Percentiles rank a stretch among this genome's conserved stretches.
phyloP scores from a whole-genome alignment of 2,888 invertebrate genomes.

The Erannis defoliaria region DNA sequence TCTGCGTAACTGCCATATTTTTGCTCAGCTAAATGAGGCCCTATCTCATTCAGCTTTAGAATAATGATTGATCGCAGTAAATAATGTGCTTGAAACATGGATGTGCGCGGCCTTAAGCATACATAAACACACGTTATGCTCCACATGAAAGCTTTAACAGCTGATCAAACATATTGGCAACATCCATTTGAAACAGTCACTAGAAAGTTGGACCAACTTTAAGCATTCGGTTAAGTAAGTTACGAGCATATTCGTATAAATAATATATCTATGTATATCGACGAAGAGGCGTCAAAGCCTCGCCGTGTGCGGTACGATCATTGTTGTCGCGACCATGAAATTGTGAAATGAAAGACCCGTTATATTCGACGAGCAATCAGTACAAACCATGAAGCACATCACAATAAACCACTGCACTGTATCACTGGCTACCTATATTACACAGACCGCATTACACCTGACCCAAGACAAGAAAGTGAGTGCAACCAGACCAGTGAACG shows the following conservation, averaged over 20 bases:
- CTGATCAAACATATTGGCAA: conserved; percentile 24
- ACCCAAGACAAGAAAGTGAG: conserved; percentile 83
- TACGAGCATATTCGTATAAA: conserved; percentile 12
- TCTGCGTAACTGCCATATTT: too few relatives aligned
- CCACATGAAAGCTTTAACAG: conserved; percentile 6
- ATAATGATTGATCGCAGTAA: too few relatives aligned
- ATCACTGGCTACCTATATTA: conserved; percentile 62
- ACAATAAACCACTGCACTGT: conserved; percentile 58
- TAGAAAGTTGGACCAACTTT: conserved; percentile 31
- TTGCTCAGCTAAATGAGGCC: too few relatives aligned
- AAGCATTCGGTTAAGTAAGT: conserved; percentile 21
- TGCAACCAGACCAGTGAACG: conserved; percentile 80
- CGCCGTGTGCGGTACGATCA: conserved; percentile 13
- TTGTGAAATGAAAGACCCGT: conserved; percentile 32
- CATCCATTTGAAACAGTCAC: conserved; percentile 15
- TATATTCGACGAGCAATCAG: conserved; percentile 10
- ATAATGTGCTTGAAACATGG: too few relatives aligned
- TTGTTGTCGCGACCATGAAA: conserved; percentile 42
- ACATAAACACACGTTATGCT: conserved; percentile 11
- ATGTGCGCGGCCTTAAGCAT: too few relatives aligned
- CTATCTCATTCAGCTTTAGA: too few relatives aligned
- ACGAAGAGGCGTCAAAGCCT: conserved; percentile 35
- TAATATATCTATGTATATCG: conserved; percentile 33
- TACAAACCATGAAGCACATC: conserved; percentile 33
- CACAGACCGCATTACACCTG: conserved; percentile 78